Base-by-base conservation (phyloP, 2,113 vertebrate genomes). In the Martes martes region DNA sequence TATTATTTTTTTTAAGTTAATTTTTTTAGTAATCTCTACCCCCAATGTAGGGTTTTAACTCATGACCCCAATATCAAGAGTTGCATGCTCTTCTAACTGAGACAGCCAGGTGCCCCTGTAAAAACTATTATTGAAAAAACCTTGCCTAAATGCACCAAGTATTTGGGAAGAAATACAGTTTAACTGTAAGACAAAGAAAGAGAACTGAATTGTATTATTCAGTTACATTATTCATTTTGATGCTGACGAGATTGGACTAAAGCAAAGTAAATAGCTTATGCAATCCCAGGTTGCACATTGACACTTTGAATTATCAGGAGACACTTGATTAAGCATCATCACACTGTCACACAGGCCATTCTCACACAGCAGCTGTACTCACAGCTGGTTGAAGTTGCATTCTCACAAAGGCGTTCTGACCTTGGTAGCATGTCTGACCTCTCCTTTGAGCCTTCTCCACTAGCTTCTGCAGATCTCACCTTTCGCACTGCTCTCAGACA, bases 361-460 rank as follows among this genome's bases (percentile, higher is more conserved):
- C 42, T 85, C 63, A 89, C n/a, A 45, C 18, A 94, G 88, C 95
- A 89, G 89, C 94, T 81, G 65, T 24, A 81, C 57, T 65, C 91
- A 93, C 36, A 85, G 45, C 45, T 55, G n/a, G 57, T n/a, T 85
- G 36, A 78, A 78, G 82, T 2, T 0, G 36, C 13, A 28, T 91
- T 86, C 71, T 71, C 65, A 81, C 78, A 91, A 98, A 91, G 82
- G 74, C 71, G 28, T 79, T 61, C 45, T 93, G 94, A 96, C 78
- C 74, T 74, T 65, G 59, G 67, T 28, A 45, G 21, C 18, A 23
- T 23, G 67, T 76, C 47, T 96, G 93, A 97, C 91, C 82, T 95
- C 65, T 82, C 63, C n/a, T 76, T 78, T 69, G 80, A 91, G 33
- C 1, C 39, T 87, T 73, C 18, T 85, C 47, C 73, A 52, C 24